Evolutionary conservation across 2,888 invertebrate genomes (phyloP).

Genomic region (Autographa gamma): DNA sequence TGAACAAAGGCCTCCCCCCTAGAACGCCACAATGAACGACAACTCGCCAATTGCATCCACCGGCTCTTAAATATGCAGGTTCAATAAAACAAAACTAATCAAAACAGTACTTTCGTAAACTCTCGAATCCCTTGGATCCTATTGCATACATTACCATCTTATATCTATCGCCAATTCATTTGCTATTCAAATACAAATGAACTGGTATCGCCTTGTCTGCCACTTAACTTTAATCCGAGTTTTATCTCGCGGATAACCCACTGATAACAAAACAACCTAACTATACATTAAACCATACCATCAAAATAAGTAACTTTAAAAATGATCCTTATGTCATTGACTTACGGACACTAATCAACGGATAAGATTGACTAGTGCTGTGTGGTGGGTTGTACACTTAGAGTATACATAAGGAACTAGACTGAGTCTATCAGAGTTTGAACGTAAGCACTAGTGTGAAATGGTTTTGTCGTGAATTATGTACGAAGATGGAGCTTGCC

Average conservation of each 20-base stretch:
- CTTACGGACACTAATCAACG: not conserved
- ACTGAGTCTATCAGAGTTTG: no score
- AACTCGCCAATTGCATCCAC: no score
- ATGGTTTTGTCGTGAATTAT: no score
- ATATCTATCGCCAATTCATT: constrained; percentile 45
- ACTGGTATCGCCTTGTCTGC: constrained; percentile 30
- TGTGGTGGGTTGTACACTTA: no score
- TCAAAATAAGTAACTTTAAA: not conserved
- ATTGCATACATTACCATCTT: constrained; percentile 50
- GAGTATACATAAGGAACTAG: no score
- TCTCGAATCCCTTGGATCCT: constrained; percentile 44
- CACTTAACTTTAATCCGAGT: constrained; percentile 42
- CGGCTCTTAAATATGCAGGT: no score
- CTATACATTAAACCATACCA: not conserved
- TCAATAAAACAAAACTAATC: not conserved
- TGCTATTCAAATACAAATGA: constrained; percentile 51
- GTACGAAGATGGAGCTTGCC: no score
- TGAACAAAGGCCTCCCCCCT: no score
- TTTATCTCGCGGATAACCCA: constrained; percentile 47
- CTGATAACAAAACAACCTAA: constrained; percentile 44
- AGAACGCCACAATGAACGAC: no score
- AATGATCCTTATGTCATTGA: not conserved
- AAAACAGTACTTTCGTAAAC: constrained; percentile 33
- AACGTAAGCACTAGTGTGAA: no score
- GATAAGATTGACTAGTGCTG: not conserved